A percentile compares a stretch with the other conserved stretches of the same genome.
phyloP scores from a whole-genome alignment of 2,113 vertebrate species.

The Spilogale gracilis region DNA sequence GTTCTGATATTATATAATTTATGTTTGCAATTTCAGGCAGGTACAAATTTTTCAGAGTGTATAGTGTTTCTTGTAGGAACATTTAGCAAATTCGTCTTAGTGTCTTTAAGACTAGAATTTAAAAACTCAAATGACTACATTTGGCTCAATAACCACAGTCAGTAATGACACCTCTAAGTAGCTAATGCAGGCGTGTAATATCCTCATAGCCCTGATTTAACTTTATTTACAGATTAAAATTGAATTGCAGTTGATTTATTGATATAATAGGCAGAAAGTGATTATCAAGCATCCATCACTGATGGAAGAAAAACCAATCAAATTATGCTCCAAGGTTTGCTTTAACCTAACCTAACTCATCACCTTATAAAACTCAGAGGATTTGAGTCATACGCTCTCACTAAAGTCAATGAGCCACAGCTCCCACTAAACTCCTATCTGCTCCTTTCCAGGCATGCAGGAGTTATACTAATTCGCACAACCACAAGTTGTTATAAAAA shows the following conservation, averaged over 20 bases:
- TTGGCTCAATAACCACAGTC: constrained; percentile 72
- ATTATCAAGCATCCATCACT: constrained; percentile 81
- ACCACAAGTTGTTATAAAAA: constrained; percentile 58
- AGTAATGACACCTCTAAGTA: constrained; percentile 77
- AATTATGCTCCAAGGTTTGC: constrained; percentile 74
- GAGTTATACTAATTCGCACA: constrained; percentile 67
- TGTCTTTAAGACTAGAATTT: constrained; percentile 67
- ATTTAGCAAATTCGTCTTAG: constrained; percentile 71
- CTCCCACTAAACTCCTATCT: constrained; percentile 78
- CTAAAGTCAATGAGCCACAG: constrained; percentile 79
- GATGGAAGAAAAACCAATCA: constrained; percentile 73
- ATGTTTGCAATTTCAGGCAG: constrained; percentile 74
- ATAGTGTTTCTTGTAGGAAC: constrained; percentile 62
- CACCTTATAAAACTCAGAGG: constrained; percentile 78
- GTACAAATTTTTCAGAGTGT: constrained; percentile 71
- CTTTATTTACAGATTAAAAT: constrained; percentile 84
- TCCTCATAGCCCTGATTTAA: constrained; percentile 72
- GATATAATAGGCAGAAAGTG: constrained; percentile 78
- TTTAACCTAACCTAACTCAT: constrained; percentile 78
- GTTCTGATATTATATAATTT: constrained; percentile 75
- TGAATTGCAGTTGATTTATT: constrained; percentile 81
- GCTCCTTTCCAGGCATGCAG: constrained; percentile 49
- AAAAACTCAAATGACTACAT: constrained; percentile 67
- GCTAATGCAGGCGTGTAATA: constrained; percentile 67
- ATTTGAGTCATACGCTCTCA: constrained; percentile 57